These are phyloP conservation scores for Indicator maculatus DNA, from an alignment of 2,113 vertebrate species.

Conservation along the genomic window DNA sequence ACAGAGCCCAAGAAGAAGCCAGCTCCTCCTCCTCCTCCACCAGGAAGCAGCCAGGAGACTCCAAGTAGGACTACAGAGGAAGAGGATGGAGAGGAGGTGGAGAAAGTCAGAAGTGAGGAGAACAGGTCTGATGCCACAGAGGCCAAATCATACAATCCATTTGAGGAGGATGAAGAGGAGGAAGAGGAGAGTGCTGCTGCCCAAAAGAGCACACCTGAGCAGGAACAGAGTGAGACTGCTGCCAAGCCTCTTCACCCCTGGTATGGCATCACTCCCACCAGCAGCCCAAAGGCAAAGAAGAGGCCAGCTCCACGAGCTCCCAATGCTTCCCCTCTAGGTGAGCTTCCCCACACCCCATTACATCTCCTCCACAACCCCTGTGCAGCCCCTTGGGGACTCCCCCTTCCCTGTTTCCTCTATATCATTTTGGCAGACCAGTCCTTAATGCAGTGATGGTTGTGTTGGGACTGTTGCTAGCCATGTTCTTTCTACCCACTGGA, in stretches of 20 bases:
- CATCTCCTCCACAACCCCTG: background rate
- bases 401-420: background rate
- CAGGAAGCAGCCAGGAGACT: slow-evolving; percentile 19
- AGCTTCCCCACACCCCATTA: background rate
- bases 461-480: background rate
- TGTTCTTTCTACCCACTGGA: background rate
- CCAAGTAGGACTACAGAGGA: background rate
- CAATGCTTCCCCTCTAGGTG: slow-evolving; percentile 75
- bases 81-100: background rate
- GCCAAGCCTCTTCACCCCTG: slow-evolving; percentile 86
- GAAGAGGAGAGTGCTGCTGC: slow-evolving; percentile 43
- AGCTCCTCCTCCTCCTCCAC: slow-evolving; percentile 80
- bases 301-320: slow-evolving; percentile 87
- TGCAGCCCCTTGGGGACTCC: background rate
- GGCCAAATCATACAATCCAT: slow-evolving; percentile 85
- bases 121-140: slow-evolving; percentile 43
- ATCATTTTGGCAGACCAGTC: background rate
- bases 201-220: background rate
- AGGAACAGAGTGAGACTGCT: slow-evolving; percentile 22
- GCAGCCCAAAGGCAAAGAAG: slow-evolving; percentile 85
- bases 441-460: background rate
- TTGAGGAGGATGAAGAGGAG: slow-evolving; percentile 83
- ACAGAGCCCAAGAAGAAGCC: slow-evolving; percentile 90
- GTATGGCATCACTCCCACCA: slow-evolving; percentile 92
- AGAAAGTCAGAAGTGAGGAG: background rate